Percentiles rank a stretch among this genome's conserved stretches.
Evolutionary conservation across 64 coral and sea anemone genomes (phyloP).

Genomic region (Acropora yongei): DNA sequence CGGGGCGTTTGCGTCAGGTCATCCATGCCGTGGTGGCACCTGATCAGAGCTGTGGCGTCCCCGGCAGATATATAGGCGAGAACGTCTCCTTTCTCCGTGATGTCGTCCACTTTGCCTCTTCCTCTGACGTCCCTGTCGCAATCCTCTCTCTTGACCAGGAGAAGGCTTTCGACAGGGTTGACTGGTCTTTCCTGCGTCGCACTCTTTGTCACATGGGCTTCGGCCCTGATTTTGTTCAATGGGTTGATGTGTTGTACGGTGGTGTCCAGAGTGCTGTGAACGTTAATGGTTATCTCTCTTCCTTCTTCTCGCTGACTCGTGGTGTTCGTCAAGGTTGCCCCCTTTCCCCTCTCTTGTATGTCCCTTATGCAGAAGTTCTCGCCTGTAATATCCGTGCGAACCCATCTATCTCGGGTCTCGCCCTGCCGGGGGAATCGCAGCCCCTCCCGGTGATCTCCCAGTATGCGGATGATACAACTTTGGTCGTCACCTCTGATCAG

Average conservation of each 20-base stretch:
- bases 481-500: background rate
- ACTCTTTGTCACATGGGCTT: background rate
- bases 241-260: slow-evolving; percentile 2
- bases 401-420: background rate
- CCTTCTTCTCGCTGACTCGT: slow-evolving; percentile 6
- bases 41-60: slow-evolving; percentile 41
- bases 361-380: slow-evolving; percentile 28
- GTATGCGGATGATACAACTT: slow-evolving; percentile 41
- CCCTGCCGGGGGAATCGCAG: background rate
- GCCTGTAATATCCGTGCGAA: background rate
- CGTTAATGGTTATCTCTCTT: slow-evolving; percentile 23
- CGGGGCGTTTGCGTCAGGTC: background rate
- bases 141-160: slow-evolving; percentile 38
- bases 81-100: slow-evolving; percentile 23
- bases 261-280: slow-evolving; percentile 19
- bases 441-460: background rate
- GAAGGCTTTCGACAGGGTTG: slow-evolving; percentile 63
- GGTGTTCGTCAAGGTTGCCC: slow-evolving; percentile 60
- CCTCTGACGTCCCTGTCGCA: background rate
- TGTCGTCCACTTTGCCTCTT: background rate
- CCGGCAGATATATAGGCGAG: slow-evolving; percentile 30
- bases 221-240: background rate
- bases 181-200: background rate
- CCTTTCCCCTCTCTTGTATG: slow-evolving; percentile 34
- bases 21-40: background rate